Base-by-base conservation (phyloP, 2,888 invertebrate species). In the Acronicta psi region DNA sequence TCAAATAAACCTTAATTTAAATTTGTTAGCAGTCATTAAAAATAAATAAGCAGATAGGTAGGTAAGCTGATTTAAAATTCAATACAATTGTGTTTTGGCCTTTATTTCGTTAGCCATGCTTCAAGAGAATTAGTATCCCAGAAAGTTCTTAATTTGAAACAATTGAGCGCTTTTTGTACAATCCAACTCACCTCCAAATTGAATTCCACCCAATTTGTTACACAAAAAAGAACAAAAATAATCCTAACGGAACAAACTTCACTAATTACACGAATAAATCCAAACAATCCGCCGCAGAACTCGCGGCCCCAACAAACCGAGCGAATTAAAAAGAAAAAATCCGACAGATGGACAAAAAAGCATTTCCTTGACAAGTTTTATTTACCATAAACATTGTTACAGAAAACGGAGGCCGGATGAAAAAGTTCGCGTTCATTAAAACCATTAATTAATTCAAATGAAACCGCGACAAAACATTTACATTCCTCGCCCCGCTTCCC, bases 371-470 rank as follows among this genome's bases (percentile, higher is more conserved):
- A 93, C 92, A 93, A 94, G 89, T 92, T 93, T 92, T 93, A 89
- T 93, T 93, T 92, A 92, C 91, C 90, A 91, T 90, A 92, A 93
- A 93, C 93, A 94, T 91, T 93, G 94, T 93, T 92, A 92, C 87
- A 82, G 83, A 83, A 82, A 87, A 86, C 85, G 84, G 81, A 79
- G 79, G 82, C 74, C 79, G 88, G 88, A 88, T 87, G 88, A 91
- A 91, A 91, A 93, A 93, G 89, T 93, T 91, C 80, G 86, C 84
- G 86, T 86, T 93, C 93, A 94, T 94, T 93, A 94, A 90, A 90
- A 87, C 85, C 90, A 86, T 92, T 94, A 94, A 94, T 94, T 94
- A 94, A 94, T 93, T 93, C 94, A 92, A 94, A 94, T 90, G 89
- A 91, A 92, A 91, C 92, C 89, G 89, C 92, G 90, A 86, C 89